Evolutionary conservation across 2,113 vertebrate genomes (phyloP), one percentile per base, ranked within the genome.

Genomic region (Ardeotis arabs): DNA sequence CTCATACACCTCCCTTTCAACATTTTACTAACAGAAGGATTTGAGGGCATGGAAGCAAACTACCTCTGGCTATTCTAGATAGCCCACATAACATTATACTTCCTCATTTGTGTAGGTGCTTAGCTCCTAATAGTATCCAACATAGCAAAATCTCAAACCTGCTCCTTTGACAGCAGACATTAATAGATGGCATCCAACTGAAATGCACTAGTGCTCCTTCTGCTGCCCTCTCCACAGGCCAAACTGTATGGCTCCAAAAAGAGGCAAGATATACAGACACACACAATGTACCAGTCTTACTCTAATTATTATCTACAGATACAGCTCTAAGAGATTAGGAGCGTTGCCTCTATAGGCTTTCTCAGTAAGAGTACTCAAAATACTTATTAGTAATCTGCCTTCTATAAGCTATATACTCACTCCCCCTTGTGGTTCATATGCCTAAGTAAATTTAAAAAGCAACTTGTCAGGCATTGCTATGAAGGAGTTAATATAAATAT

Each of bases 381-480:
- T 4, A 8, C 16, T 75, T 35, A 37, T 14, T n/a, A 67, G 60
- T 15, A 49, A 84, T 14, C 39, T 80, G 50, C 70, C 24, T 75
- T 52, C 35, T 37, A 82, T 58, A 74, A 50, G 8, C 60, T 66
- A 53, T 53, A 76, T 74, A 13, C 69, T 81, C 58, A 28, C 94
- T 75, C 92, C 92, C 93, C 41, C 97, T 75, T 82, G 91, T 72
- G 95, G 96, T 39, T 90, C 74, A 28, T 12, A 45, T 16, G 56
- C 22, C 76, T 70, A 45, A 1, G 75, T 16, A 53, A 28, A 37
- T 39, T 27, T 24, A 18, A 93, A 84, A 60, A 64, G 9, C 39
- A 58, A 27, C 27, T 41, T 39, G 23, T 4, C 44, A 35, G 27
- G 15, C 3, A 4, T 8, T 33, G 13, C 33, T 87, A 20, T 5